phyloP scores from a whole-genome alignment of 1,140 invertebrate genomes.

The Druon quercuslanigerum region DNA sequence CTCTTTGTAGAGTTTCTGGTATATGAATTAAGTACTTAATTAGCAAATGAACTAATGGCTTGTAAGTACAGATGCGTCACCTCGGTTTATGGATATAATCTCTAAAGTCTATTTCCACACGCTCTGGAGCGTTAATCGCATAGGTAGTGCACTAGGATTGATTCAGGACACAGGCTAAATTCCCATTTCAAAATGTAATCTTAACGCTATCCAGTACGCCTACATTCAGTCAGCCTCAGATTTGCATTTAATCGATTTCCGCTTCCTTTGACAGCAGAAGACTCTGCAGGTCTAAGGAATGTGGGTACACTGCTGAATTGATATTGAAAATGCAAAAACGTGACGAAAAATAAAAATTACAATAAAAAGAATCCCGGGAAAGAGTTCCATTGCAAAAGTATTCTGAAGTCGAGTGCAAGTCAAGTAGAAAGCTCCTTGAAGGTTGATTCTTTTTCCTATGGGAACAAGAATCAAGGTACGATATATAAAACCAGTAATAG shows the following conservation, averaged over 20 bases:
- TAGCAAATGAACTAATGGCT: no score
- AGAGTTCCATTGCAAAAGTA: constrained; percentile 5
- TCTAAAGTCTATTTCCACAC: background rate
- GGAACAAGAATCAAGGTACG: no score
- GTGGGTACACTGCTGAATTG: background rate
- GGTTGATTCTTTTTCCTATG: background rate
- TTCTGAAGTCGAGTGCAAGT: constrained; percentile 1
- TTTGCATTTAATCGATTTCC: constrained; percentile 28
- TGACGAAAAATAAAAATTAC: background rate
- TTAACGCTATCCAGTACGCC: constrained; percentile 2
- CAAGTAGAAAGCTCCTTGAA: constrained; percentile 9
- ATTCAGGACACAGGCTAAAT: background rate
- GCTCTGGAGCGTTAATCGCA: background rate
- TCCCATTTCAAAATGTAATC: constrained; percentile 4
- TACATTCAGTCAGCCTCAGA: constrained; percentile 1
- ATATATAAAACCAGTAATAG: no score
- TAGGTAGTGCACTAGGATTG: constrained; percentile 5
- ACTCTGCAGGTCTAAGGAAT: background rate
- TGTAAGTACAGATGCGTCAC: background rate
- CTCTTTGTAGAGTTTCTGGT: no score
- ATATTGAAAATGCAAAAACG: background rate
- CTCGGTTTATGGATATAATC: constrained; percentile 25
- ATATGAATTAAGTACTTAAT: no score
- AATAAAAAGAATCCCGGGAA: background rate
- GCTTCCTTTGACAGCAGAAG: constrained; percentile 7